A percentile compares a stretch with the other conserved stretches of the same genome.
These are phyloP conservation scores for Platysternon megacephalum DNA, from an alignment of 2,113 vertebrate species.

Conservation along the genomic window DNA sequence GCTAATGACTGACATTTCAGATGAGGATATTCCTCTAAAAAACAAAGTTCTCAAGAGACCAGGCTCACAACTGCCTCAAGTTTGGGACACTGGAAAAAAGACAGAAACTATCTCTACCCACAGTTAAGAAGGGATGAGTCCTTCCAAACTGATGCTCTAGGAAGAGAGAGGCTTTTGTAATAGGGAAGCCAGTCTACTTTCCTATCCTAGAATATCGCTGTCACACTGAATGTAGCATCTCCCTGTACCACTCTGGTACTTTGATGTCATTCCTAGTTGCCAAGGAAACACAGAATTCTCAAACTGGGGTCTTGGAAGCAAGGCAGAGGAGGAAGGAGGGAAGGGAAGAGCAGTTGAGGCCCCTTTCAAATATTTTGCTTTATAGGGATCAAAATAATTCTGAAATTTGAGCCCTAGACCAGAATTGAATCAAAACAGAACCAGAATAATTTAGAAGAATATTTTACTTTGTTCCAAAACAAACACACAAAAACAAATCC, in stretches of 20 bases:
- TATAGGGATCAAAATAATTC: neutral
- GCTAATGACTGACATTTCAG: neutral
- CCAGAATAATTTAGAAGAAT: neutral
- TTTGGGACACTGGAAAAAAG: neutral
- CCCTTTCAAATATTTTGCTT: slow-evolving; percentile 8
- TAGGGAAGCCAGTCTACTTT: neutral
- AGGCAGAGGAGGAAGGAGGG: neutral
- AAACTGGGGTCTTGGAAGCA: slow-evolving; percentile 42
- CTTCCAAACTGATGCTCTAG: neutral
- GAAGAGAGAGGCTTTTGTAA: slow-evolving; percentile 18
- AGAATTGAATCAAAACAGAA: neutral
- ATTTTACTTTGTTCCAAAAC: neutral
- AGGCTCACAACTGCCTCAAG: neutral
- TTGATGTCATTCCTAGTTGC: slow-evolving; percentile 47
- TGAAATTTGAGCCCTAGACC: neutral
- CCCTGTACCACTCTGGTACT: slow-evolving; percentile 29
- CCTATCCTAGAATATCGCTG: slow-evolving; percentile 7
- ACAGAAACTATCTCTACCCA: neutral
- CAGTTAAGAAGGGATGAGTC: neutral
- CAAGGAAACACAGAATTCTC: slow-evolving; percentile 56
- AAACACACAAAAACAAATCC: neutral
- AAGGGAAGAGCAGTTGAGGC: neutral
- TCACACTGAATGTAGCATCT: slow-evolving; percentile 7
- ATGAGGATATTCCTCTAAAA: neutral
- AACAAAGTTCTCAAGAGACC: neutral